Evolutionary conservation across 2,888 invertebrate species (phyloP).

Genomic region (Drosophila kuntzei): DNA sequence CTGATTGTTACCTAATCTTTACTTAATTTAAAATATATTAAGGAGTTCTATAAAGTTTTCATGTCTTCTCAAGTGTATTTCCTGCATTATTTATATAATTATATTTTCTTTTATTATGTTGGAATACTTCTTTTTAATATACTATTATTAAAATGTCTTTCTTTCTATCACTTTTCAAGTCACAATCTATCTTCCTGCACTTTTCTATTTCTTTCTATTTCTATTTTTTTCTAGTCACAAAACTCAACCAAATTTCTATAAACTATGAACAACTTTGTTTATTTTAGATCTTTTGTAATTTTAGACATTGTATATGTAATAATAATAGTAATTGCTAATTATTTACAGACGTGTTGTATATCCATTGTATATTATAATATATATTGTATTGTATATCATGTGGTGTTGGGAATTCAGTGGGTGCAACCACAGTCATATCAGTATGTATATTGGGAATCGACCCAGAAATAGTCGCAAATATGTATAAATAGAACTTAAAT

Average conservation of each 20-base stretch:
- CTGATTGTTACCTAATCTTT: too few species aligned
- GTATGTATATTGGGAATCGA: not conserved
- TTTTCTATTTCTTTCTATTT: too few species aligned
- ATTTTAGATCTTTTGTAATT: not conserved
- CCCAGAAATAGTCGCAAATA: conserved; percentile 38
- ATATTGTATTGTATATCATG: not conserved
- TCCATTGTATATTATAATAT: conserved; percentile 17
- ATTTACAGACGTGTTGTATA: conserved; percentile 35
- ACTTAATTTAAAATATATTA: too few species aligned
- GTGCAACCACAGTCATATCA: conserved; percentile 29
- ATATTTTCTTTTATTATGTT: too few species aligned
- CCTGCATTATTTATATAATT: too few species aligned
- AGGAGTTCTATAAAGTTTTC: too few species aligned
- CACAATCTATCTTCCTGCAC: not conserved
- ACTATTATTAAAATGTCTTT: not conserved
- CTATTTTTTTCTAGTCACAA: not conserved
- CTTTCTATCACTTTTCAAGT: not conserved
- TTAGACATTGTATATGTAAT: not conserved
- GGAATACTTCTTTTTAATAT: too few species aligned
- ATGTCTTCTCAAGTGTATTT: too few species aligned
- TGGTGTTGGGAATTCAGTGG: conserved; percentile 1
- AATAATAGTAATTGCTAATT: not conserved
- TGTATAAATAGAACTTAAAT: conserved; percentile 9
- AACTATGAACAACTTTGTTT: not conserved
- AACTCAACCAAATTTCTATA: not conserved